Conservation (phyloP, 23 tunicate genomes). For the Ascidia mentula region DNA sequence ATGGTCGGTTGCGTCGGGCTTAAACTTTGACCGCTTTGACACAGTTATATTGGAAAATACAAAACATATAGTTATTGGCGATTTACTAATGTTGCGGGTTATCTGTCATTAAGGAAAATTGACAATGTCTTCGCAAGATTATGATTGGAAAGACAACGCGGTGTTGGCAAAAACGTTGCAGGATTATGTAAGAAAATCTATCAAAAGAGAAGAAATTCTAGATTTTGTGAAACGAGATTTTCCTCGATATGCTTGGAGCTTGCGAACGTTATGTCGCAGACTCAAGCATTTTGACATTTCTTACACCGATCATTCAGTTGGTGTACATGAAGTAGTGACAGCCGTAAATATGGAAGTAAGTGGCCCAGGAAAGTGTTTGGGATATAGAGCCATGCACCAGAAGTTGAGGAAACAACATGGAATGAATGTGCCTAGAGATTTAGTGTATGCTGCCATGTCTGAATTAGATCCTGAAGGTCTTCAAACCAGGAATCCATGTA, state of each 20-base stretch:
- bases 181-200: not conserved
- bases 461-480: slow-evolving; percentile 21
- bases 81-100: not conserved
- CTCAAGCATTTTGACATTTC: slow-evolving; percentile 12
- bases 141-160: slow-evolving; percentile 1
- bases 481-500: not conserved
- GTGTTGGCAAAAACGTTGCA: slow-evolving; percentile 10
- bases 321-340: not conserved
- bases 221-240: slow-evolving; percentile 14
- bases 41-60: not conserved
- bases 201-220: slow-evolving; percentile 7
- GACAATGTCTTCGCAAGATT: not conserved
- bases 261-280: slow-evolving; percentile 16
- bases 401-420: slow-evolving; percentile 25
- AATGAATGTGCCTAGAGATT: slow-evolving; percentile 19
- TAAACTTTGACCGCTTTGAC: not conserved
- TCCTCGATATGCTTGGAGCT: slow-evolving; percentile 12
- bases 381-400: slow-evolving; percentile 29
- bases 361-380: slow-evolving; percentile 21
- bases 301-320: slow-evolving; percentile 13
- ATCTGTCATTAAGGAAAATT: not conserved
- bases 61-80: not conserved
- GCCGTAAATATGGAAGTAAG: slow-evolving; percentile 4
- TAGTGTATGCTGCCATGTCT: slow-evolving; percentile 24
- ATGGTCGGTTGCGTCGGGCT: not conserved